A percentile compares a stretch with the other conserved stretches of the same genome.
Evolutionary conservation across 2,113 vertebrate genomes (phyloP).

Genomic region (Kryptolebias marmoratus): DNA sequence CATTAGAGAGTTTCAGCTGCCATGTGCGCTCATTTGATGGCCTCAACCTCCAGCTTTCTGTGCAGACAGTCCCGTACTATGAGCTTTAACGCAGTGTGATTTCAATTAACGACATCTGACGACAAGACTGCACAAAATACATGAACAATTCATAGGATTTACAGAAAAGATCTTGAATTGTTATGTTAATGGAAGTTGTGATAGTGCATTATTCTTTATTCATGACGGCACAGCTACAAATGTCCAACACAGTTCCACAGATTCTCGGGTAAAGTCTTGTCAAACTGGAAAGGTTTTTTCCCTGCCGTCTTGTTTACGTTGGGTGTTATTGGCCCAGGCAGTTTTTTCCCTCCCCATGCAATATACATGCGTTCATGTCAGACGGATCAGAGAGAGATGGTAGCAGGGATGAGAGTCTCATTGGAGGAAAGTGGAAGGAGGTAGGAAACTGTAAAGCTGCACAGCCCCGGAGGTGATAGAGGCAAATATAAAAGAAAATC

Average conservation of each 20-base stretch:
- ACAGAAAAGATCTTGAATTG: slow-evolving; percentile 17
- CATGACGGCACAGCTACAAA: not conserved
- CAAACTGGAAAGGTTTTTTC: not conserved
- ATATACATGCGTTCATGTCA: slow-evolving; percentile 76
- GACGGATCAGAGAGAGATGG: slow-evolving; percentile 59
- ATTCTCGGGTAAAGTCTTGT: slow-evolving; percentile 15
- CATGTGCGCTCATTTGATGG: slow-evolving; percentile 37
- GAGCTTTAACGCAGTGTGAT: not conserved
- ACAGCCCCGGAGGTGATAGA: slow-evolving; percentile 34
- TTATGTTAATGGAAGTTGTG: slow-evolving; percentile 5
- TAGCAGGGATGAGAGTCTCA: slow-evolving; percentile 36
- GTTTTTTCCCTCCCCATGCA: slow-evolving; percentile 69
- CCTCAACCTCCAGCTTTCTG: slow-evolving; percentile 12
- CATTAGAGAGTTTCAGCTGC: slow-evolving; percentile 37
- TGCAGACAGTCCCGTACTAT: not conserved
- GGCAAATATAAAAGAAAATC: not conserved
- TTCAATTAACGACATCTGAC: slow-evolving; percentile 22
- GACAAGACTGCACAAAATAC: slow-evolving; percentile 13
- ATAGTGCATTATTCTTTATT: slow-evolving; percentile 10
- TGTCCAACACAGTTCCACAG: not conserved
- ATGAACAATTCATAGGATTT: slow-evolving; percentile 44
- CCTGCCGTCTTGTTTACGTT: slow-evolving; percentile 62
- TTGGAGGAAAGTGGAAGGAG: slow-evolving; percentile 11
- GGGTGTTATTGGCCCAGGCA: slow-evolving; percentile 73
- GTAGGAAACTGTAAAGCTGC: slow-evolving; percentile 38